phyloP scores from a whole-genome alignment of 2,888 invertebrate genomes.

The Dolichomitus sp. region DNA sequence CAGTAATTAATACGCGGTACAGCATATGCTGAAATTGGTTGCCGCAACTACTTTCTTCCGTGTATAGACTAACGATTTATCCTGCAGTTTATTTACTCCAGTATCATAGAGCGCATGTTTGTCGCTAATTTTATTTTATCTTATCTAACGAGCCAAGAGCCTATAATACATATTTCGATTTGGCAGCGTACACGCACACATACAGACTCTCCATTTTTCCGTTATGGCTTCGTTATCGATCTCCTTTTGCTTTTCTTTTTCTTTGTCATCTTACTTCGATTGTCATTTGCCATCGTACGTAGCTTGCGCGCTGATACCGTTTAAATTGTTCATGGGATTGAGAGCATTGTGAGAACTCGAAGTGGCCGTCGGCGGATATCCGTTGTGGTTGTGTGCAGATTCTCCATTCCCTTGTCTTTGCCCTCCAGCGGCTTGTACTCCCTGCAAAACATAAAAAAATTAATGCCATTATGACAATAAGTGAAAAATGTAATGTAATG shows the following conservation, averaged over 20 bases:
- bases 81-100: conserved; percentile 18
- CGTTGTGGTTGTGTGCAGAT: conserved; percentile 83
- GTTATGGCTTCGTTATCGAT: conserved; percentile 53
- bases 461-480: too few relatives aligned
- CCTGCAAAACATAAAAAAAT: conserved; percentile 73
- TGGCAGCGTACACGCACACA: conserved; percentile 8
- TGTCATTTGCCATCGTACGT: conserved; percentile 85
- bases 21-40: too few relatives aligned
- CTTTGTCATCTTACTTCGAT: conserved; percentile 78
- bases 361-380: conserved; percentile 82
- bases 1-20: too few relatives aligned
- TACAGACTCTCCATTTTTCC: conserved; percentile 13
- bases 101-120: conserved; percentile 20
- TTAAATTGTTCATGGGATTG: conserved; percentile 84
- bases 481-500: too few relatives aligned
- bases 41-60: too few relatives aligned
- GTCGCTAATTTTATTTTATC: conserved; percentile 48
- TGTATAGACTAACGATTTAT: conserved; percentile 40
- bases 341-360: conserved; percentile 81
- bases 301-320: conserved; percentile 83
- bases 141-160: conserved; percentile 35
- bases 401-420: conserved; percentile 83
- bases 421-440: conserved; percentile 76
- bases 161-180: conserved; percentile 27
- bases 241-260: conserved; percentile 25